phyloP scores from a whole-genome alignment of 1,140 invertebrate species.

The Campoletis sonorensis region DNA sequence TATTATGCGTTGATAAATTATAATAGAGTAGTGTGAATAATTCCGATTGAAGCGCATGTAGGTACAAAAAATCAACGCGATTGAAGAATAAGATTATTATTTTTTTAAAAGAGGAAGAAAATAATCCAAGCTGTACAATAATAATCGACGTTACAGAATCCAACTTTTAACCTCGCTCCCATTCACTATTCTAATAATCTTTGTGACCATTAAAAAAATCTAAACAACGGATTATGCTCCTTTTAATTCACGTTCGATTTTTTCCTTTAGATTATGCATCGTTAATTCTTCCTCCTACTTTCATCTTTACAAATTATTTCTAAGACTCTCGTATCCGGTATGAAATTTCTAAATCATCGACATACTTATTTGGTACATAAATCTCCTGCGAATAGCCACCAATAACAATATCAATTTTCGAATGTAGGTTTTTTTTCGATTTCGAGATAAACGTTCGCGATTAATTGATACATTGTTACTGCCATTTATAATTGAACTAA shows the following conservation, averaged over 20 bases:
- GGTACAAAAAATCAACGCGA: conserved; percentile 25
- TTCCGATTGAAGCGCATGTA: neutral
- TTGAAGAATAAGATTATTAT: conserved; percentile 12
- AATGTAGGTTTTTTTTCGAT: neutral
- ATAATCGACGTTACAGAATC: conserved; percentile 35
- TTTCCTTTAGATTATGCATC: conserved; percentile 22
- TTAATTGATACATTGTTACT: conserved; percentile 24
- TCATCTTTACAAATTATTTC: conserved; percentile 42
- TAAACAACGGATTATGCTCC: neutral
- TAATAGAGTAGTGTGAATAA: neutral
- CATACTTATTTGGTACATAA: conserved; percentile 26
- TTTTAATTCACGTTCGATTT: neutral
- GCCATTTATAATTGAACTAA: conserved; percentile 48
- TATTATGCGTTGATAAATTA: conserved; percentile 10
- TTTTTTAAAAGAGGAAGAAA: conserved; percentile 5
- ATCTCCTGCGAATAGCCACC: neutral
- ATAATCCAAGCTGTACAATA: conserved; percentile 39
- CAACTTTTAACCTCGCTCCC: neutral
- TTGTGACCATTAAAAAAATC: neutral
- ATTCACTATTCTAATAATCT: neutral
- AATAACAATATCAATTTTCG: conserved; percentile 24
- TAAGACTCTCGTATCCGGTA: conserved; percentile 49
- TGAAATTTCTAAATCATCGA: conserved; percentile 46
- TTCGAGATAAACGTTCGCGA: conserved; percentile 28
- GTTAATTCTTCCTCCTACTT: neutral